Evolutionary conservation across 2,797 vertebrate genomes (phyloP).

Genomic region (Lagothrix lagotricha): DNA sequence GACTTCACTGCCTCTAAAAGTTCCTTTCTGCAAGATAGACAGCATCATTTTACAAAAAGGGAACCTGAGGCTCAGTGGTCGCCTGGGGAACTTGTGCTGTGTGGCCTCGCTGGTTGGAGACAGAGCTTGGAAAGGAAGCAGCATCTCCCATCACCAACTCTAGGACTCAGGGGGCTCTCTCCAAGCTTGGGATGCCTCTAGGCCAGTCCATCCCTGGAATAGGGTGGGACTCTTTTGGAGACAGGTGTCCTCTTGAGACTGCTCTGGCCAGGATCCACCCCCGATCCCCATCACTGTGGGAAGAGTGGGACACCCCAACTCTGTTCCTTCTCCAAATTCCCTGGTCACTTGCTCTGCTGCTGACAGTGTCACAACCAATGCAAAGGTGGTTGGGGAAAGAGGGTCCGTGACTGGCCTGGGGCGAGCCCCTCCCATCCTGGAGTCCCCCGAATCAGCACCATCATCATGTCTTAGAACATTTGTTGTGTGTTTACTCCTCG

Average conservation of each 20-base stretch:
- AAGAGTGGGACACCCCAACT: background rate
- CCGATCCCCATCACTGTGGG: too few relatives aligned
- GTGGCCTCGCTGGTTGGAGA: background rate
- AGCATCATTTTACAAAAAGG: background rate
- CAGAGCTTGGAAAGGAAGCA: background rate
- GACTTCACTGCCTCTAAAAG: background rate
- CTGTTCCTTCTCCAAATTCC: background rate
- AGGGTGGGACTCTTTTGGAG: background rate
- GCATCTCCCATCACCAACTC: background rate
- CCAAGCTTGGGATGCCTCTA: background rate
- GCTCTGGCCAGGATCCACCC: background rate
- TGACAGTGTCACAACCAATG: fast-evolving
- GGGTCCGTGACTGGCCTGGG: background rate
- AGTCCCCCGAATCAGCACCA: background rate
- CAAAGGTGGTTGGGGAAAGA: background rate
- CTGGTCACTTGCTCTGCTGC: background rate
- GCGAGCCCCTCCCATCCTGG: background rate
- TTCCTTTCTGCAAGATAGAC: background rate
- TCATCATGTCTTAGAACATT: background rate
- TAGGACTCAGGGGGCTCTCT: background rate
- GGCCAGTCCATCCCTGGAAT: background rate
- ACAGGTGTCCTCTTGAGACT: background rate
- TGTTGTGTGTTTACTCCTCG: background rate
- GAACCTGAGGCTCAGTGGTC: background rate
- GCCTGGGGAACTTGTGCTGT: background rate